Evolutionary conservation across 2,888 invertebrate genomes (phyloP), one percentile per base, ranked within the genome.

Genomic region (Podotricha telesiphe): DNA sequence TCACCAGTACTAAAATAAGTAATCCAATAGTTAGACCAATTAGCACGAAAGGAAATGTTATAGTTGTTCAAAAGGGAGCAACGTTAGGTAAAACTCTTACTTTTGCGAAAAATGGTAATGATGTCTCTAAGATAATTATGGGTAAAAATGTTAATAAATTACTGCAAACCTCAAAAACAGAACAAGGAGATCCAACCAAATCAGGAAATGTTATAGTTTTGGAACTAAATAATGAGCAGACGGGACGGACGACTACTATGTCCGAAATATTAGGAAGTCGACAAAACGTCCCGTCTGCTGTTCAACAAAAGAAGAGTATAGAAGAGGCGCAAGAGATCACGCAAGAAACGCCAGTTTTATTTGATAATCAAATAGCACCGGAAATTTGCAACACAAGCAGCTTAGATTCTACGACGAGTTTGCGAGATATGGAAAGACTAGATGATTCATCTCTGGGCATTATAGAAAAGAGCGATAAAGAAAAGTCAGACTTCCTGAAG

Each of bases 21-120:
- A 91, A 89, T 75, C 91, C 93, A 1, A 91, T 93, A 62, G 85
- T 92, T 22, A 81, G 93, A 71, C 87, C 91, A 20, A 83, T 87
- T 55, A 89, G 85, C 73, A 82, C 91, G 28, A 95, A 94, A 82
- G 93, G 94, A 63, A 94, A 93, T 78, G 90, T 95, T 28, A 94
- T 95, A 75, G 94, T 95, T 22, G 94, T 95, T 34, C 94, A 94
- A 78, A 95, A 95, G 79, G 94, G 94, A 51, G 87, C 93, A 22
- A 83, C 93, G 37, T 84, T 94, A 78, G 93, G 93, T 56, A 93
- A 93, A 82, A 86, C 92, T 10, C 78, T 93, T 69, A 82, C 90
- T 15, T 91, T 93, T 69, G 84, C 91, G 0, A 93, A 93, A 79
- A 93, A 91, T 74, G 88, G 88, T 11, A 91, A 86, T 70, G 93